Percentiles rank a stretch among this genome's conserved stretches.
These are phyloP conservation scores for Prenolepis imparis DNA, from an alignment of 2,888 invertebrate species.

Conservation along the genomic window DNA sequence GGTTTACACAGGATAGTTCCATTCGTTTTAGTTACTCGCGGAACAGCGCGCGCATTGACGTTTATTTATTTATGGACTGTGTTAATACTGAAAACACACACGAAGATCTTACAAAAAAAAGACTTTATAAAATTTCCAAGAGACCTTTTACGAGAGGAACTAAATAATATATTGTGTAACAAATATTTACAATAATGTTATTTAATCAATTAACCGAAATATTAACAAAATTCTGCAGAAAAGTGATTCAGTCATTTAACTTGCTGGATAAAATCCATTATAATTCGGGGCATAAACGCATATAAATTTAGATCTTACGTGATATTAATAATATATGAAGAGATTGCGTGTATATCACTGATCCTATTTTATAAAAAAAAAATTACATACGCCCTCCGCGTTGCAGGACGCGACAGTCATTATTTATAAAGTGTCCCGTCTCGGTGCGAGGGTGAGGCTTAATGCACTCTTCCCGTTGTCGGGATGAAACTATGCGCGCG, in stretches of 20 bases:
- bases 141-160: not conserved
- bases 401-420: conserved; percentile 16
- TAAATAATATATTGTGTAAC: not conserved
- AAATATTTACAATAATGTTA: not conserved
- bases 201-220: not conserved
- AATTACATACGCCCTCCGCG: not conserved
- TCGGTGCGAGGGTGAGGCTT: conserved; percentile 8
- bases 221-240: not conserved
- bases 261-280: not conserved
- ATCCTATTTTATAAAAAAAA: conserved; percentile 5
- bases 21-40: conserved; percentile 33
- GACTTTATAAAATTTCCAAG: not conserved
- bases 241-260: too few relatives aligned
- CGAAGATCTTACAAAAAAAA: not conserved
- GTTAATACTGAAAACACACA: not conserved
- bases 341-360: not conserved
- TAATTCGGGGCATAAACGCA: not conserved
- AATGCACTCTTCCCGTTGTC: conserved; percentile 29
- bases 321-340: not conserved
- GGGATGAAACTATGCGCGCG: conserved; percentile 9
- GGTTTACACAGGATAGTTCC: conserved; percentile 15
- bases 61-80: conserved; percentile 18
- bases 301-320: not conserved
- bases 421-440: conserved; percentile 3
- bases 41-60: conserved; percentile 15